These are phyloP conservation scores for Tachuris rubrigastra DNA, from an alignment of 2,113 vertebrate species.

Conservation along the genomic window DNA sequence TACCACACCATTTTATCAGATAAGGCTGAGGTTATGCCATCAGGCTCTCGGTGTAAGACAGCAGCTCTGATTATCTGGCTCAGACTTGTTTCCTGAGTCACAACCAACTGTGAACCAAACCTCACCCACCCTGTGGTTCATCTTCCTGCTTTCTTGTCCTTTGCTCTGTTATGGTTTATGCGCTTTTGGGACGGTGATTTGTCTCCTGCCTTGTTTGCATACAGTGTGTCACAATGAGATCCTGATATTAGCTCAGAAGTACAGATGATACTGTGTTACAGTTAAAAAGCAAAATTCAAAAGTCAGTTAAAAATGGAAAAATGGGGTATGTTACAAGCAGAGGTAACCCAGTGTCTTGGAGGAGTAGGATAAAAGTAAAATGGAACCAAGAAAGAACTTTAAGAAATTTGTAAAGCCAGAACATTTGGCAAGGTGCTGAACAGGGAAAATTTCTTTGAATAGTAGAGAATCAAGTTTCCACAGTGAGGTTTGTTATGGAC, in stretches of 20 bases:
- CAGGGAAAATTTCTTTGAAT: slow-evolving; percentile 52
- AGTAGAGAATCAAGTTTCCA: slow-evolving; percentile 56
- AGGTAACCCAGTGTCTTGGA: background rate
- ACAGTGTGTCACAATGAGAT: background rate
- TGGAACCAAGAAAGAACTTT: background rate
- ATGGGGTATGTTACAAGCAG: background rate
- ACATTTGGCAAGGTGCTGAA: slow-evolving; percentile 42
- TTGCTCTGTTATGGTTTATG: background rate
- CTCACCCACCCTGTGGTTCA: background rate
- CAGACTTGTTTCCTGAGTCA: background rate
- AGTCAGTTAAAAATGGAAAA: background rate
- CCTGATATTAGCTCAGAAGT: background rate
- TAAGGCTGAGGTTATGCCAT: background rate
- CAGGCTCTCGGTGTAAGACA: background rate
- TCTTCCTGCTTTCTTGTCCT: background rate
- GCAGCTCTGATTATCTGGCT: background rate
- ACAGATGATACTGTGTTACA: background rate
- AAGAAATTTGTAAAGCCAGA: slow-evolving; percentile 24
- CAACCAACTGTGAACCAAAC: background rate
- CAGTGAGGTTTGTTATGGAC: slow-evolving; percentile 54
- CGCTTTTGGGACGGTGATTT: background rate
- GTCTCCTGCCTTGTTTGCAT: background rate
- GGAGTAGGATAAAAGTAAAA: background rate
- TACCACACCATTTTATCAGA: background rate
- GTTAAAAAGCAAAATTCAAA: background rate